Evolutionary conservation across 2,113 vertebrate genomes (phyloP).

Genomic region (Nyctibius bracteatus): DNA sequence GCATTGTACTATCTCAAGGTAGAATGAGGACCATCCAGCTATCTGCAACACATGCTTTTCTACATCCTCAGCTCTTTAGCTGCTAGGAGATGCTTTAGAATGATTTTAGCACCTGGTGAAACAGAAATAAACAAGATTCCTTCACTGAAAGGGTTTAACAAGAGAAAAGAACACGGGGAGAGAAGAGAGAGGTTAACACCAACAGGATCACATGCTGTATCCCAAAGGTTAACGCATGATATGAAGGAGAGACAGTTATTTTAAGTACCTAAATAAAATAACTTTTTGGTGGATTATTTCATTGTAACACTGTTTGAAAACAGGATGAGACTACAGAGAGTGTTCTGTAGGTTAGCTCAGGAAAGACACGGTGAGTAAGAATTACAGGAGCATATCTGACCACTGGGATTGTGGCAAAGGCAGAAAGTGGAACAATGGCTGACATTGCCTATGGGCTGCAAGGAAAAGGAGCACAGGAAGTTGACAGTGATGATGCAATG

Average conservation of each 20-base stretch:
- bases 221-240: not conserved
- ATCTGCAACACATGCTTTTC: not conserved
- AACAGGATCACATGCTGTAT: not conserved
- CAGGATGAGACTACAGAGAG: not conserved
- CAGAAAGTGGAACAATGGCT: not conserved
- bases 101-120: not conserved
- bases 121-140: not conserved
- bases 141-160: not conserved
- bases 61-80: not conserved
- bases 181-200: not conserved
- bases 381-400: not conserved
- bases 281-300: not conserved
- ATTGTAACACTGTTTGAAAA: not conserved
- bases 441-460: not conserved
- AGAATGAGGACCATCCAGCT: not conserved
- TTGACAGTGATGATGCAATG: not conserved
- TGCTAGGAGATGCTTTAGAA: not conserved
- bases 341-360: not conserved
- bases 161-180: not conserved
- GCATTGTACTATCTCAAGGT: not conserved
- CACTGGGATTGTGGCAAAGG: not conserved
- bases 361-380: not conserved
- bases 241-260: not conserved
- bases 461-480: not conserved
- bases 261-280: not conserved